Evolutionary conservation across 2,888 invertebrate genomes (phyloP).

Genomic region (Drepanosiphum platanoidis): DNA sequence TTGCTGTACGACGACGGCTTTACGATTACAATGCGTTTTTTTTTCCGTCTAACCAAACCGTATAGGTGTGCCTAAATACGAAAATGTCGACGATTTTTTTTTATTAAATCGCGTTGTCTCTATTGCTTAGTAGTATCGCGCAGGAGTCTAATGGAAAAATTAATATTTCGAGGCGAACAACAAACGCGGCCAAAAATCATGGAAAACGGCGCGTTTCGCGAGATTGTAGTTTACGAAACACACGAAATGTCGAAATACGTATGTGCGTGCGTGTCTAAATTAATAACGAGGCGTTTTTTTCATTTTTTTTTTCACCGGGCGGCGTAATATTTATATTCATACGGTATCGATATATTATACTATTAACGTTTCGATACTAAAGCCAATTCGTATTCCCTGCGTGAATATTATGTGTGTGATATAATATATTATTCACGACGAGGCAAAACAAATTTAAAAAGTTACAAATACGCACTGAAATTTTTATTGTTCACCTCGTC

Average conservation of each 20-base stretch:
- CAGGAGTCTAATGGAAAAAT: neutral
- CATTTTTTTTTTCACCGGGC: neutral
- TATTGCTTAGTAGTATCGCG: neutral
- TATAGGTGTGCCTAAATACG: too few relatives aligned
- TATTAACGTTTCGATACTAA: too few relatives aligned
- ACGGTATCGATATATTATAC: too few relatives aligned
- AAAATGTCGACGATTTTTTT: neutral
- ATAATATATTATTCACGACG: too few relatives aligned
- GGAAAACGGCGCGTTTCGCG: neutral
- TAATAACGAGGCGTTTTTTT: neutral
- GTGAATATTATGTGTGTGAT: too few relatives aligned
- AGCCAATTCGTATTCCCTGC: too few relatives aligned
- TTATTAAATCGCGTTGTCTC: neutral
- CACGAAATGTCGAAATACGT: conserved; percentile 16
- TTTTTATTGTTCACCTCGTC: too few relatives aligned
- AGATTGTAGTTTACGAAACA: conserved; percentile 15
- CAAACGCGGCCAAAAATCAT: conserved; percentile 6
- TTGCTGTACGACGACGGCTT: neutral
- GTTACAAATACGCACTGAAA: too few relatives aligned
- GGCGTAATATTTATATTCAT: too few relatives aligned
- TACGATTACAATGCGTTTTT: neutral
- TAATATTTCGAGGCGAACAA: conserved; percentile 9
- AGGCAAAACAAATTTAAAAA: too few relatives aligned
- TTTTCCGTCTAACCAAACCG: neutral
- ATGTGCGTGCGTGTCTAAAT: conserved; percentile 8